Percentiles rank a stretch among this genome's conserved stretches.
Evolutionary conservation across 2,888 invertebrate genomes (phyloP).

Genomic region (Noctua janthe): DNA sequence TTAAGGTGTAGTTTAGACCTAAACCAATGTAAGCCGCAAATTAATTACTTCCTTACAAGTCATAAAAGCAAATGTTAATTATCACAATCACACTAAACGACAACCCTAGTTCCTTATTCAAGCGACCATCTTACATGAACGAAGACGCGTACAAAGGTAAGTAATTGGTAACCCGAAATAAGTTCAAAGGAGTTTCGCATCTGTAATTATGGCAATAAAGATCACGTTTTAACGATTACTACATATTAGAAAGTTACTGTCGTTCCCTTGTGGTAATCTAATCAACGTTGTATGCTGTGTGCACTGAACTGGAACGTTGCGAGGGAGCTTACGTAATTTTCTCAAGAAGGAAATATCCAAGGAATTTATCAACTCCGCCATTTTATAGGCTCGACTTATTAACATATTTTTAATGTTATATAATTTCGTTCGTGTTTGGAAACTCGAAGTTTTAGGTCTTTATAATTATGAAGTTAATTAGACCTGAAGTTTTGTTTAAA

Average conservation of each 20-base stretch:
- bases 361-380: constrained; percentile 49
- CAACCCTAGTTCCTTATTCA: constrained; percentile 44
- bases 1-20: not conserved
- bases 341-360: constrained; percentile 43
- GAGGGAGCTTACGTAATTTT: constrained; percentile 57
- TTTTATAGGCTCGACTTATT: constrained; percentile 46
- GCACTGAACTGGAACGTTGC: constrained; percentile 50
- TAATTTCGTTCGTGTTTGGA: constrained; percentile 43
- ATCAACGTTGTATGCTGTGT: constrained; percentile 59
- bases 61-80: constrained; percentile 43
- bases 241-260: constrained; percentile 60
- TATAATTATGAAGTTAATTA: constrained; percentile 59
- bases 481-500: constrained; percentile 41
- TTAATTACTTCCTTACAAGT: constrained; percentile 45
- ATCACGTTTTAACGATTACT: constrained; percentile 64
- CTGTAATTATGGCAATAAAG: constrained; percentile 64
- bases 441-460: constrained; percentile 44
- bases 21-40: constrained; percentile 36
- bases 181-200: constrained; percentile 60
- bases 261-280: constrained; percentile 64
- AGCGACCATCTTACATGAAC: constrained; percentile 36
- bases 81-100: constrained; percentile 38
- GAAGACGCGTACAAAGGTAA: constrained; percentile 52
- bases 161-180: constrained; percentile 60
- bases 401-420: constrained; percentile 56